A percentile compares a stretch with the other conserved stretches of the same genome.
phyloP scores from a whole-genome alignment of 2,888 invertebrate genomes.

The Gasteruption jaculator region DNA sequence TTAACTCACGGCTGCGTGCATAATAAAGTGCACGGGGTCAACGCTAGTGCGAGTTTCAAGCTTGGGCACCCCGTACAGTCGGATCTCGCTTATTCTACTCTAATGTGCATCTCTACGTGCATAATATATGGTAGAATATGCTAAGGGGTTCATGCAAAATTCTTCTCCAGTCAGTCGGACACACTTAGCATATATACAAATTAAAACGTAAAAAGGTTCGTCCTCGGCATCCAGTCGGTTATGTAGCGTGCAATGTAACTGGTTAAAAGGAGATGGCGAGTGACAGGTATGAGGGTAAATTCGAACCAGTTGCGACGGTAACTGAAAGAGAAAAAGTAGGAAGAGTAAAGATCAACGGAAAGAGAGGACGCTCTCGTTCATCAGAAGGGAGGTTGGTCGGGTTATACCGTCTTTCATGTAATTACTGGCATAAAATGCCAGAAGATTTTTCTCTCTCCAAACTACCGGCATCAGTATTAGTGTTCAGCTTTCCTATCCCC shows the following conservation, averaged over 20 bases:
- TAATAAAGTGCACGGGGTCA: conserved; percentile 45
- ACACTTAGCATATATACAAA: conserved; percentile 34
- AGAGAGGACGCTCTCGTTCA: conserved; percentile 28
- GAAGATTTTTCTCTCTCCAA: conserved; percentile 39
- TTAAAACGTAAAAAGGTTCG: conserved; percentile 36
- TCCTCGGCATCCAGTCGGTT: conserved; percentile 10
- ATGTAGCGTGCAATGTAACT: background rate
- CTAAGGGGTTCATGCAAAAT: no score
- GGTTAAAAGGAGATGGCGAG: background rate
- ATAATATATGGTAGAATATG: no score
- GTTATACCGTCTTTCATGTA: conserved; percentile 46
- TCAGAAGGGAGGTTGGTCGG: conserved; percentile 27
- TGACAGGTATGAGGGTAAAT: conserved; percentile 5
- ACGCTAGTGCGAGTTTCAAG: no score
- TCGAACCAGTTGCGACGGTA: conserved; percentile 19
- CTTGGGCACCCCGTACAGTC: no score
- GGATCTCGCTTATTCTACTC: no score
- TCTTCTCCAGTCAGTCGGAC: conserved; percentile 35
- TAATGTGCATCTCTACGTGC: no score
- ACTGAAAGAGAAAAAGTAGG: conserved; percentile 32
- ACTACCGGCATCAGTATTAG: no score
- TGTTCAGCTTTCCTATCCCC: conserved; percentile 19
- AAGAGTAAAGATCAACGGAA: conserved; percentile 18
- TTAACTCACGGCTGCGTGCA: conserved; percentile 38
- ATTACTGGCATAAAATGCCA: conserved; percentile 47